A percentile compares a stretch with the other conserved stretches of the same genome.
Evolutionary conservation across 2,888 invertebrate genomes (phyloP).

Genomic region (Phoenoteleia sp.): DNA sequence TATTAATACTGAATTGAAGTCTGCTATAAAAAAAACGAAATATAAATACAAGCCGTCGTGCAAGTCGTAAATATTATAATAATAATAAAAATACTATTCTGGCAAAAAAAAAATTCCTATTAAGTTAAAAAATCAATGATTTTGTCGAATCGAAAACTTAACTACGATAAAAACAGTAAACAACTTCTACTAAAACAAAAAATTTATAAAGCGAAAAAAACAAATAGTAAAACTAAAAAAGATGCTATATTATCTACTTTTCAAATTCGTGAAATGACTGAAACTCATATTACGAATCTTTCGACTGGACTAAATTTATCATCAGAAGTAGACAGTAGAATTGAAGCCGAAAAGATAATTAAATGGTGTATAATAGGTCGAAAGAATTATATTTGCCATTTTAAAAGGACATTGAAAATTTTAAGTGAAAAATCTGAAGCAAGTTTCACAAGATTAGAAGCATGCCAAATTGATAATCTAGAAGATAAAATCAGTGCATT

Average conservation of each 20-base stretch:
- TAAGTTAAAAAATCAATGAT: constrained; percentile 6
- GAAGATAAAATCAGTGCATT: neutral
- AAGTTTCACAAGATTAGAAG: neutral
- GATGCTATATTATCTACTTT: neutral
- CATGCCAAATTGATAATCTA: neutral
- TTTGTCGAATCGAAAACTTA: neutral
- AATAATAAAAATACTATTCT: neutral
- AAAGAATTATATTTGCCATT: neutral
- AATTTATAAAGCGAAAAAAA: neutral
- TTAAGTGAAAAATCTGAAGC: constrained; percentile 17
- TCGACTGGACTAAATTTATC: neutral
- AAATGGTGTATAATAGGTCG: constrained; percentile 1
- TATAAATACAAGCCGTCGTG: too few species aligned
- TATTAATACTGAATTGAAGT: neutral
- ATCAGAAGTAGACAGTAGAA: constrained; percentile 5
- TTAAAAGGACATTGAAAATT: constrained; percentile 5
- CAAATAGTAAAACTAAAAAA: neutral
- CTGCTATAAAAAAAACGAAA: too few species aligned
- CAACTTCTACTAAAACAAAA: neutral
- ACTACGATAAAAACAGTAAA: neutral
- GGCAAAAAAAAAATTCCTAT: constrained; percentile 2
- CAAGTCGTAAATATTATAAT: neutral
- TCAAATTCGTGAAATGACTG: constrained; percentile 12
- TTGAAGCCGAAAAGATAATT: constrained; percentile 20
- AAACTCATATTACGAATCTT: constrained; percentile 8